These are phyloP conservation scores for Volucella inanis DNA, from an alignment of 2,888 invertebrate genomes.

Conservation along the genomic window DNA sequence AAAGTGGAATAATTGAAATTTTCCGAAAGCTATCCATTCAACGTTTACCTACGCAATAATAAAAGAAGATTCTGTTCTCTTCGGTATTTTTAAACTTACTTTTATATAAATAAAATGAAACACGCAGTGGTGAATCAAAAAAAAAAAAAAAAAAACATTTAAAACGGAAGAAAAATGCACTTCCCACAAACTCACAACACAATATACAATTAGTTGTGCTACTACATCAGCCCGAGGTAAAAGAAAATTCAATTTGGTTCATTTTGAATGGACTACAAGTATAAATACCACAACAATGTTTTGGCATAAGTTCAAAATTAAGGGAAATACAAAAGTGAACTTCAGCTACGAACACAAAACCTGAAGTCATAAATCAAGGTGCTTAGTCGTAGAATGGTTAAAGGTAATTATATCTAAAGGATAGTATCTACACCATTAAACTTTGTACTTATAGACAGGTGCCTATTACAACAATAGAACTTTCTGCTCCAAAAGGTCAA, in stretches of 20 bases:
- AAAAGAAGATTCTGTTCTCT: slow-evolving; percentile 20
- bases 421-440: slow-evolving; percentile 7
- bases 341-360: slow-evolving; percentile 31
- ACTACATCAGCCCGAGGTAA: slow-evolving; percentile 6
- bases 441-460: background rate
- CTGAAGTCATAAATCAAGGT: slow-evolving; percentile 57
- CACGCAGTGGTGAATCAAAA: background rate
- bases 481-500: slow-evolving; percentile 37
- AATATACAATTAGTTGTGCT: slow-evolving; percentile 25
- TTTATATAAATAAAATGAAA: slow-evolving; percentile 30
- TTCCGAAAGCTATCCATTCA: slow-evolving; percentile 53
- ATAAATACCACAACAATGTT: slow-evolving; percentile 57
- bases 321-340: slow-evolving; percentile 41
- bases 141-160: slow-evolving; percentile 35
- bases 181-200: slow-evolving; percentile 35
- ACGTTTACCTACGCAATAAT: slow-evolving; percentile 28
- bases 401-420: slow-evolving; percentile 39
- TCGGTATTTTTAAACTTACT: slow-evolving; percentile 47
- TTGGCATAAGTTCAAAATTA: slow-evolving; percentile 57
- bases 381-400: slow-evolving; percentile 38
- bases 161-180: slow-evolving; percentile 51
- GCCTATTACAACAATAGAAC: slow-evolving; percentile 18
- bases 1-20: slow-evolving; percentile 56
- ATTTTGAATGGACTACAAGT: slow-evolving; percentile 28
- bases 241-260: slow-evolving; percentile 32